Evolutionary conservation across 2,888 invertebrate species (phyloP).

Genomic region (Nyleta sp.): DNA sequence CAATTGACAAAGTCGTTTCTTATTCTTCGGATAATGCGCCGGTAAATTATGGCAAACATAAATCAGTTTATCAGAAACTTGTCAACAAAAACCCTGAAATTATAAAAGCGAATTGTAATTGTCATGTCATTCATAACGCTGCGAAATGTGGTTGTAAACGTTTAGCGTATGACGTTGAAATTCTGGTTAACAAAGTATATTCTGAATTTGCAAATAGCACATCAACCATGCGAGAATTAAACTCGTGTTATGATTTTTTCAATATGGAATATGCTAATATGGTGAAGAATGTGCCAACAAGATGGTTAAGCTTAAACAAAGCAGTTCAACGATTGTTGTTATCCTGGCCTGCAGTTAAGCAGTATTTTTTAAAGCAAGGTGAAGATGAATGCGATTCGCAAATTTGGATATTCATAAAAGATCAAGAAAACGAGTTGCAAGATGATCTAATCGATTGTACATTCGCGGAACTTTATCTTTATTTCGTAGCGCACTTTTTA

Average conservation of each 20-base stretch:
- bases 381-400: constrained; percentile 25
- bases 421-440: constrained; percentile 34
- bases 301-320: constrained; percentile 41
- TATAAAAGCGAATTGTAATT: constrained; percentile 32
- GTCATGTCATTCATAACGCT: constrained; percentile 33
- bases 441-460: constrained; percentile 23
- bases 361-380: constrained; percentile 39
- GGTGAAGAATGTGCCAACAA: constrained; percentile 41
- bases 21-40: constrained; percentile 31
- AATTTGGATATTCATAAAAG: constrained; percentile 33
- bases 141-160: constrained; percentile 28
- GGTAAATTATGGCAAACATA: constrained; percentile 20
- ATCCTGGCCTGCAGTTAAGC: constrained; percentile 34
- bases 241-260: constrained; percentile 34
- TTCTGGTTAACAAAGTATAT: constrained; percentile 27
- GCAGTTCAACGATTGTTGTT: constrained; percentile 31
- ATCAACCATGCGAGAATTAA: constrained; percentile 6
- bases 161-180: constrained; percentile 34
- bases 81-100: background rate
- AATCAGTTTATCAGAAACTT: constrained; percentile 25
- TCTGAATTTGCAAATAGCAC: constrained; percentile 24
- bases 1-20: constrained; percentile 13
- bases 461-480: constrained; percentile 27
- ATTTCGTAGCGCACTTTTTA: constrained; percentile 24
- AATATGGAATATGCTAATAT: constrained; percentile 34